phyloP scores from a whole-genome alignment of 2,797 vertebrate genomes.

The Periparus ater region DNA sequence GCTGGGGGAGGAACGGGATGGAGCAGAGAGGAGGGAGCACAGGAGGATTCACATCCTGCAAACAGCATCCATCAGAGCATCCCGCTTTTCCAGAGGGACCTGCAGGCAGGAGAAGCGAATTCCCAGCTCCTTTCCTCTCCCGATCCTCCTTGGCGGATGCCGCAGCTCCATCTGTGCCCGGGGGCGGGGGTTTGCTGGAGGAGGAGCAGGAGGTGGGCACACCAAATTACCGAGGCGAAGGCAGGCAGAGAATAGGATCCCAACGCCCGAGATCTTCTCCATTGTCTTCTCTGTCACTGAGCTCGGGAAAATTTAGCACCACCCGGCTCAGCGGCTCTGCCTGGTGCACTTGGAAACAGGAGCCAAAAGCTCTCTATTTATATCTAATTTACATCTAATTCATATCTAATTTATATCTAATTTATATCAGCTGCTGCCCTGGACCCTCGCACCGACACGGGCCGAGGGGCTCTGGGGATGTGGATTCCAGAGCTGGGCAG shows the following conservation, averaged over 20 bases:
- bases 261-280: neutral
- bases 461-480: neutral
- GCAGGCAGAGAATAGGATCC: slow-evolving; percentile 9
- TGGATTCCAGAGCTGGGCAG: neutral
- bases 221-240: neutral
- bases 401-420: neutral
- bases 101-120: slow-evolving; percentile 1
- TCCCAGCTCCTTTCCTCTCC: neutral
- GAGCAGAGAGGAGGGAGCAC: neutral
- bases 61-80: neutral
- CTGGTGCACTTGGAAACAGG: neutral
- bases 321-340: neutral
- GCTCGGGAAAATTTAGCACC: neutral
- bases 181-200: slow-evolving; percentile 57
- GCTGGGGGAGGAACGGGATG: neutral
- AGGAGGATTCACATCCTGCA: rapidly evolving
- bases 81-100: neutral
- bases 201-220: slow-evolving; percentile 69
- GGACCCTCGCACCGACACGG: rapidly evolving
- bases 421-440: neutral
- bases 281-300: neutral
- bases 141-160: slow-evolving; percentile 22
- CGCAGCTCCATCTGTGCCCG: slow-evolving; percentile 37
- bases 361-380: neutral
- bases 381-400: neutral